These are phyloP conservation scores for Drosophila dunni DNA, from an alignment of 1,140 invertebrate genomes.

Conservation along the genomic window DNA sequence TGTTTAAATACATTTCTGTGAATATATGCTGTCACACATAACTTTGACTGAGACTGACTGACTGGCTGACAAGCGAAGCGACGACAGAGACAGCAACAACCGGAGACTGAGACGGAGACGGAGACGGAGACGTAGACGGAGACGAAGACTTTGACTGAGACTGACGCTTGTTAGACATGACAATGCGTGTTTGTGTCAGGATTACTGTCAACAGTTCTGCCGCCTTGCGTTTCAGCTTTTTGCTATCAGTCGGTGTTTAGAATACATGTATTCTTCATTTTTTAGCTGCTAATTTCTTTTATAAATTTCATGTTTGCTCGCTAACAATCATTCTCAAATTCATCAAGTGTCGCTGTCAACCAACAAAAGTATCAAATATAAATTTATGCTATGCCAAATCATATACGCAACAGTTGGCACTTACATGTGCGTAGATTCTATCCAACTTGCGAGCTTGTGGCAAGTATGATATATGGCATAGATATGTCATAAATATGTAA, in stretches of 20 bases:
- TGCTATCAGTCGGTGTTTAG: constrained; percentile 9
- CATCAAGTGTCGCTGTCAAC: constrained; percentile 43
- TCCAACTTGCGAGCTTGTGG: constrained; percentile 13
- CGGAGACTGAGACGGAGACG: constrained; percentile 35
- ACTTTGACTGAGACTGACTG: constrained; percentile 60
- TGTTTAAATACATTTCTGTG: constrained; percentile 36
- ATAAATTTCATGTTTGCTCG: constrained; percentile 65
- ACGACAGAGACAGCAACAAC: background rate
- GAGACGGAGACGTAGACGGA: constrained; percentile 28
- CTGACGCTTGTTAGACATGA: constrained; percentile 80
- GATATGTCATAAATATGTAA: constrained; percentile 47
- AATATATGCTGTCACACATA: constrained; percentile 57
- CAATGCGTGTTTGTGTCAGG: constrained; percentile 82
- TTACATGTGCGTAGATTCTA: constrained; percentile 17
- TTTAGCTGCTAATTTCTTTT: constrained; percentile 79
- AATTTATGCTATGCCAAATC: constrained; percentile 16
- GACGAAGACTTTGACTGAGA: constrained; percentile 38
- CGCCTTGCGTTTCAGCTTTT: background rate
- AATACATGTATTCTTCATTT: constrained; percentile 14
- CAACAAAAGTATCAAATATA: constrained; percentile 10
- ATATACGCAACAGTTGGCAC: constrained; percentile 69
- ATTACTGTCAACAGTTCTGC: constrained; percentile 79
- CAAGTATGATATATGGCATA: constrained; percentile 44
- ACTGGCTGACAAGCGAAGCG: constrained; percentile 67
- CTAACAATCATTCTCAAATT: constrained; percentile 59